A percentile compares a stretch with the other conserved stretches of the same genome.
These are phyloP conservation scores for Abrostola tripartita DNA, from an alignment of 2,888 invertebrate genomes.

Conservation along the genomic window DNA sequence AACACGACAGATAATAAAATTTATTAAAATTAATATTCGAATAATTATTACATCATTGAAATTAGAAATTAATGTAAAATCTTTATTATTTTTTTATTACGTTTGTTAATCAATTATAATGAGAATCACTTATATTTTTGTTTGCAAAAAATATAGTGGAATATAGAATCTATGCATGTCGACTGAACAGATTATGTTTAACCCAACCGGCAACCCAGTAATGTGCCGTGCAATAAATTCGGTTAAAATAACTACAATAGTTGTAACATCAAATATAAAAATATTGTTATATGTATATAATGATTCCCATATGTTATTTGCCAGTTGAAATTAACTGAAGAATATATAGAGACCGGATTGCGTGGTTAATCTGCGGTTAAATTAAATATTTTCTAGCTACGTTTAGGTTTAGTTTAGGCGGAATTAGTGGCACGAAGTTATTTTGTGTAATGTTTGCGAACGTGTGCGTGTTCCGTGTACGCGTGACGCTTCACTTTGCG, in stretches of 20 bases:
- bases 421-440: constrained; percentile 79
- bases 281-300: constrained; percentile 86
- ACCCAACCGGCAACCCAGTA: constrained; percentile 14
- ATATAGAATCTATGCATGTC: constrained; percentile 35
- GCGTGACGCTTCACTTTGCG: constrained; percentile 73
- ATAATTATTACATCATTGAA: constrained; percentile 54
- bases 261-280: constrained; percentile 57
- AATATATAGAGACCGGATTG: constrained; percentile 54
- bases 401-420: constrained; percentile 82
- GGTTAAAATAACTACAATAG: constrained; percentile 37
- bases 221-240: constrained; percentile 60
- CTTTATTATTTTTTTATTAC: constrained; percentile 37
- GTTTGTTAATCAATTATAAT: constrained; percentile 33
- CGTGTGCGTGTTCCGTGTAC: constrained; percentile 71
- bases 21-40: constrained; percentile 56
- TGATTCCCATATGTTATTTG: constrained; percentile 67
- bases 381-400: constrained; percentile 71
- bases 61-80: constrained; percentile 57
- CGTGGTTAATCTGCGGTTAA: constrained; percentile 51
- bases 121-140: constrained; percentile 29
- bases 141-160: constrained; percentile 23
- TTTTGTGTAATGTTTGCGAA: constrained; percentile 77
- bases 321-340: constrained; percentile 65
- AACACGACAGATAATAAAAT: constrained; percentile 63
- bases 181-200: constrained; percentile 41